Conservation (phyloP, 2,797 vertebrate genomes). For the Enteromius thamalakanensis region DNA sequence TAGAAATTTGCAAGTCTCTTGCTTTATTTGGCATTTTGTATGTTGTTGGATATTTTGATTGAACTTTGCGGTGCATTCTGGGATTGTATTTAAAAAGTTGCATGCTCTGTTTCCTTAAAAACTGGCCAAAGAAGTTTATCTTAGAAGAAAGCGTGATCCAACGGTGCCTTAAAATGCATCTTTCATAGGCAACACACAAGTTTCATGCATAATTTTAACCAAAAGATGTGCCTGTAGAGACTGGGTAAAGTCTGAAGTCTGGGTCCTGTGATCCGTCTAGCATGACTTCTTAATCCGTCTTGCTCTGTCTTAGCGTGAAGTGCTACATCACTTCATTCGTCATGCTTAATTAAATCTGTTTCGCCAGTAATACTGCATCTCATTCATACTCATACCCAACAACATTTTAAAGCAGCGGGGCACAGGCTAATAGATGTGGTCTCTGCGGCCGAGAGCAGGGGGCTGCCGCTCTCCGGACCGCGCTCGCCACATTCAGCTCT, state of each 20-base stretch:
- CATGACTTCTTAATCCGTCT: conserved; percentile 35
- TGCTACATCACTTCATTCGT: conserved; percentile 57
- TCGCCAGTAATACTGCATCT: conserved; percentile 29
- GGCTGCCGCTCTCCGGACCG: conserved; percentile 1
- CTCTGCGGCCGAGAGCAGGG: conserved; percentile 18
- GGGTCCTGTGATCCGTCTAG: conserved; percentile 24
- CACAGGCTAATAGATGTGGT: conserved; percentile 31
- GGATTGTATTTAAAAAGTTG: background rate
- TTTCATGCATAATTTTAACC: background rate
- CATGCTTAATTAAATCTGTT: conserved; percentile 52
- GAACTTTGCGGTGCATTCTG: background rate
- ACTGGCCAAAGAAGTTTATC: background rate
- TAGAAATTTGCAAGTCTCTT: background rate
- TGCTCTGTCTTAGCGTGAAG: conserved; percentile 43
- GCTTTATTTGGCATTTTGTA: background rate
- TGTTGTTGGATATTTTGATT: background rate
- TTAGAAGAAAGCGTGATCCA: background rate
- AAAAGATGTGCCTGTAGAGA: conserved; percentile 1
- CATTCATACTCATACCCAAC: conserved; percentile 28
- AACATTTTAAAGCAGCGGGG: conserved; percentile 33
- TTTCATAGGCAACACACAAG: background rate
- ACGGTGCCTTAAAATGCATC: background rate
- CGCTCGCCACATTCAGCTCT: background rate
- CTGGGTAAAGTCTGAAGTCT: background rate
- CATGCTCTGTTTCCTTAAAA: background rate